Conservation (phyloP, 2,113 vertebrate species). For the Haemorhous mexicanus region DNA sequence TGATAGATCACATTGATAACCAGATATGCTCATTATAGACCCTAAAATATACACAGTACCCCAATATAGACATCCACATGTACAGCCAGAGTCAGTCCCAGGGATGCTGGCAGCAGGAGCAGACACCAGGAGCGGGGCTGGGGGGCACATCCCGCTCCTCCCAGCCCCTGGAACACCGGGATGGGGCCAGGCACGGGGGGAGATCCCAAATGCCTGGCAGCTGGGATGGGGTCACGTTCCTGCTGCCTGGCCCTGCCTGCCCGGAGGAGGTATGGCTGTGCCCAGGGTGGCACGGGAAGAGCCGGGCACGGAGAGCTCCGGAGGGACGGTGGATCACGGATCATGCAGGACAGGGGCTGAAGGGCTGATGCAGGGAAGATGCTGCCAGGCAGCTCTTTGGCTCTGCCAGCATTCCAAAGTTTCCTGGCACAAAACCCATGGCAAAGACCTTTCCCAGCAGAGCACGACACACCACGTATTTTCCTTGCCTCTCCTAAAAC, state of each 20-base stretch:
- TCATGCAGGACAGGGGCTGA: not conserved
- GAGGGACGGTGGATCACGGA: not conserved
- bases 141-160: not conserved
- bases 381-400: not conserved
- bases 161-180: accelerated
- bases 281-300: not conserved
- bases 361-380: not conserved
- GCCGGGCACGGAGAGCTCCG: not conserved
- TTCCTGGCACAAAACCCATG: not conserved
- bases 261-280: not conserved
- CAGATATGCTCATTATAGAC: not conserved
- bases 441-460: not conserved
- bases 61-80: constrained; percentile 1
- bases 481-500: not conserved
- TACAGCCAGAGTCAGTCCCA: not conserved
- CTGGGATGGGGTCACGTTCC: not conserved
- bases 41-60: constrained; percentile 31
- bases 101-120: not conserved
- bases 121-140: not conserved
- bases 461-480: accelerated
- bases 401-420: not conserved
- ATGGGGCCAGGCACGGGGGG: not conserved
- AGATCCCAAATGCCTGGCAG: not conserved
- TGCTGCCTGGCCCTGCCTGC: not conserved
- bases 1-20: not conserved